Conservation (phyloP, 2,888 invertebrate genomes). For the Pegoplata infirma region DNA sequence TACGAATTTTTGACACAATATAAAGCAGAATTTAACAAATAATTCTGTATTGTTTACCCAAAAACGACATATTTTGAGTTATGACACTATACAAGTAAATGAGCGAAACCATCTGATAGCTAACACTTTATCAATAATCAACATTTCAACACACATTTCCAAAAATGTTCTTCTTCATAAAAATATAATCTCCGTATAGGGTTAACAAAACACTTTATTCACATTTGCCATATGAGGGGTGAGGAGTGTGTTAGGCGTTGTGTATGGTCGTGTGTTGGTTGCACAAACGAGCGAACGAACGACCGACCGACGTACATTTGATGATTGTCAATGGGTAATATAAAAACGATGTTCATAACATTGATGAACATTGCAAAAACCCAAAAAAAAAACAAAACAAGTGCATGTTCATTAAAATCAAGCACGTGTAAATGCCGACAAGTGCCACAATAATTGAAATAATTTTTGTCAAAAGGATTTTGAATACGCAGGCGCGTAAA, state of each 20-base stretch:
- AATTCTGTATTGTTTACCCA: no score
- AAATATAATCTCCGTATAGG: background rate
- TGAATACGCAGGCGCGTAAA: constrained; percentile 43
- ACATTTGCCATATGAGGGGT: constrained; percentile 13
- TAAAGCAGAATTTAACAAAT: no score
- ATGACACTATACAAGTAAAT: no score
- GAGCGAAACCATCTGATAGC: no score
- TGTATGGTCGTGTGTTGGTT: constrained; percentile 41
- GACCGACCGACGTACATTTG: background rate
- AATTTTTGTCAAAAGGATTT: constrained; percentile 39
- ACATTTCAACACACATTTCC: no score
- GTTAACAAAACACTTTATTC: background rate
- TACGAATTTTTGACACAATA: no score
- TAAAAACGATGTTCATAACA: background rate
- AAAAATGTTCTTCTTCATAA: no score
- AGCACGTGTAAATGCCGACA: constrained; percentile 58
- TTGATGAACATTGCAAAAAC: constrained; percentile 29
- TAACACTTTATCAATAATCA: no score
- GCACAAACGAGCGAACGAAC: background rate
- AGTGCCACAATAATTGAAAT: constrained; percentile 52
- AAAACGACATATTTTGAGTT: no score
- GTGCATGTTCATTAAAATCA: constrained; percentile 43
- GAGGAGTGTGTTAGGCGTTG: constrained; percentile 23
- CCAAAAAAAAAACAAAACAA: constrained; percentile 26
- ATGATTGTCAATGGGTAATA: background rate